Base-by-base conservation (phyloP, 2,113 vertebrate species). In the Phalacrocorax carbo region DNA sequence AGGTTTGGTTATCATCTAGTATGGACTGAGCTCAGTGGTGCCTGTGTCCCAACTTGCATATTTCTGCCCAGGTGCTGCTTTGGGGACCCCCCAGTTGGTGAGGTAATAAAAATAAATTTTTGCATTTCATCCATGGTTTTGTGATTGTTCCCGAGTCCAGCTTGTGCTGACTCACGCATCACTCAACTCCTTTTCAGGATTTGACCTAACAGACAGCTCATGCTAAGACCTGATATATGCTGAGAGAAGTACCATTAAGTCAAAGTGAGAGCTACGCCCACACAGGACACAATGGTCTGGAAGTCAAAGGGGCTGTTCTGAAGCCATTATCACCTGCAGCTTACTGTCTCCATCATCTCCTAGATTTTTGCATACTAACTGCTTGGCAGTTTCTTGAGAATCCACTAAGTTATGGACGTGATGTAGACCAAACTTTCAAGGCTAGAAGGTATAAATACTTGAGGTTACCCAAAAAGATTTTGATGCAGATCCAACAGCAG, bases 1-100 rank as follows among this genome's bases (percentile, higher is more conserved):
- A 54, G 49, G 49, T 40, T 54, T 4, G 2, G 27, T 40, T 21
- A 32, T 40, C 36, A 14, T 69, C 27, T 23, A 54, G 36, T 29
- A 72, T 7, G 11, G 49, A 54, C 15, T 4, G 4, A 40, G 70
- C 27, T 40, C 36, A 6, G 8, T 4, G 3, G n/a, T 30, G 34
- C n/a, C 69, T 22, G 13, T 3, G 3, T 54, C 49, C 70, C 36
- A 2, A 1, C 36, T 32, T 73, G 38, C 7, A 36, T 34, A 11
- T 5, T 38, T 18, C 70, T 73, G 29, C 29, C 36, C 1, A 5
- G 27, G 51, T 32, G 38, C 15, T 57, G 21, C 71, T 42, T 55
- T 2, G 0, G 71, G 52, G 16, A 42, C 36, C 16, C 30, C 29
- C 30, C 1, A 7, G 29, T 26, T 26, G 7, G 22, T 4, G 3